Percentiles rank a stretch among this genome's conserved stretches.
Conservation (phyloP, 2,888 invertebrate genomes). For the Escarpia spicata region DNA sequence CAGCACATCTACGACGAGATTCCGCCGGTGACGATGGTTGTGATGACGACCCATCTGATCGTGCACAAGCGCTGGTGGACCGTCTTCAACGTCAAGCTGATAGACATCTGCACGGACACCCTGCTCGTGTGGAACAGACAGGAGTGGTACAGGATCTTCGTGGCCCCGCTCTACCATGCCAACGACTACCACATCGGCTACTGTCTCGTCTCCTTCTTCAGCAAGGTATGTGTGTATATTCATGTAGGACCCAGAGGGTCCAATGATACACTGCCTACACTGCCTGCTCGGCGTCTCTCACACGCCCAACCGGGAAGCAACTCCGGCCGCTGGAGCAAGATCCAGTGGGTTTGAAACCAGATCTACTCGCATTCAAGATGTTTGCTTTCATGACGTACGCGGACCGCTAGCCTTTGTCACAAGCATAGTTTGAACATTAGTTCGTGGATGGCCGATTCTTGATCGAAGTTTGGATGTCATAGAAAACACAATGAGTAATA, state of each 20-base stretch:
- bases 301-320: no score
- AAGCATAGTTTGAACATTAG: no score
- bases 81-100: neutral
- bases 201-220: slow-evolving; percentile 18
- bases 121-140: neutral
- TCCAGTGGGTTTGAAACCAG: no score
- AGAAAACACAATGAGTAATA: no score
- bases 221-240: neutral
- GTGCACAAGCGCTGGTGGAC: neutral
- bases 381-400: no score
- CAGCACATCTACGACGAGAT: slow-evolving; percentile 26
- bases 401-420: no score
- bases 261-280: no score
- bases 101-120: slow-evolving; percentile 17
- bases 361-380: no score
- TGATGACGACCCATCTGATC: neutral
- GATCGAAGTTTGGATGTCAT: no score
- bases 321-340: no score
- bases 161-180: slow-evolving; percentile 24
- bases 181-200: slow-evolving; percentile 21
- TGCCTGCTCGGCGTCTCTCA: no score
- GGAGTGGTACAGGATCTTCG: neutral
- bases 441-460: no score
- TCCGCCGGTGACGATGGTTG: neutral
- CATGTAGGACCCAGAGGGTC: neutral